These are phyloP conservation scores for Apeira syringaria DNA, from an alignment of 2,888 invertebrate genomes.

Conservation along the genomic window DNA sequence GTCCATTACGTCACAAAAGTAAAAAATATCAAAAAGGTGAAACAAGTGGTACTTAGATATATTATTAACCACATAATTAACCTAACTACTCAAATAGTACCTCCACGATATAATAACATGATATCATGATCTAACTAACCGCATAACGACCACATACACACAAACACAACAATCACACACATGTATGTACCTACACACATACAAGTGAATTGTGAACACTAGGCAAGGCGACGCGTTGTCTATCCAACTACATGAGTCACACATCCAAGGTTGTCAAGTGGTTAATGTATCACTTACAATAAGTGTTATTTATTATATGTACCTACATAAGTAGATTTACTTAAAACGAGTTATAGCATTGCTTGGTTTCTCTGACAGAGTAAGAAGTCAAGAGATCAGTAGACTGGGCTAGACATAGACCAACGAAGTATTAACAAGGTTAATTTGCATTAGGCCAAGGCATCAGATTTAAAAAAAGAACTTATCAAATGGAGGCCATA, in stretches of 20 bases:
- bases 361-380: no score
- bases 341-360: no score
- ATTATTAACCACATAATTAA: not conserved
- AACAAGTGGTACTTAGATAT: not conserved
- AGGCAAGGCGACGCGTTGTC: slow-evolving; percentile 7
- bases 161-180: not conserved
- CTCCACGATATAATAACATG: slow-evolving; percentile 1
- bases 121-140: slow-evolving; percentile 12
- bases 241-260: slow-evolving; percentile 9
- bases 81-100: not conserved
- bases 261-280: slow-evolving; percentile 9
- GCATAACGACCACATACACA: slow-evolving; percentile 1
- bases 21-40: no score
- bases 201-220: not conserved
- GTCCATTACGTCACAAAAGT: no score
- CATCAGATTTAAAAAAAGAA: no score
- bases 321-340: not conserved
- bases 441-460: no score
- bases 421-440: no score
- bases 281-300: no score
- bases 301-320: no score
- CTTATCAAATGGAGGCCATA: no score
- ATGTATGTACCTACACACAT: not conserved
- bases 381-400: no score
- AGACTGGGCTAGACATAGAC: no score